Base-by-base conservation (phyloP, 92 coral and sea anemone genomes). In the Paragorgia papillata region DNA sequence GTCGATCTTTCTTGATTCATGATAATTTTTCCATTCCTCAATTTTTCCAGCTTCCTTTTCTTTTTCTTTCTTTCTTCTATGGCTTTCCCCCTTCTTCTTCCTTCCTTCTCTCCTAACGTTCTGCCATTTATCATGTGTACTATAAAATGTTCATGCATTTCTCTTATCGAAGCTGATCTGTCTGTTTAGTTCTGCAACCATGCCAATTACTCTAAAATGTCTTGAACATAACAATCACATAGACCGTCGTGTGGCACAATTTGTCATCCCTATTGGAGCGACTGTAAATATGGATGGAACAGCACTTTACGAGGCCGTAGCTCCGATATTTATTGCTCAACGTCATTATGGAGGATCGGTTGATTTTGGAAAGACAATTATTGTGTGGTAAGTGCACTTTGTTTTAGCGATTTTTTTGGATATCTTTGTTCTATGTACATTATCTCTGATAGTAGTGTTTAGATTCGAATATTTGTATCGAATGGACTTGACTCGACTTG, bases 271-370 rank as follows among this genome's bases (percentile, higher is more conserved):
- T 24, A 76, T 82, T 29, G 86, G 86, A 2, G 86, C 86, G 20
- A 82, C 86, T 0, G 68, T 82, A 26, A 82, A 82, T 13, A 82
- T 63, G 86, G 86, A 82, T 55, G 86, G 86, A 19, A 69, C 86
- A 56, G 86, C 86, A 5, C 71, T 74, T 26, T 60, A 74, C 68
- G 69, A 73, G 51, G 79, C 80, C 20, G 85, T 82, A 14, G 74
- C 71, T 15, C 60, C 76, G 39, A 71, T 82, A 22, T 82, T 71
- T 34, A 53, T 82, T 46, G 85, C 85, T 20, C 85, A 73, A 59
- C 62, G 78, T 21, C 64, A 71, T 55, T 71, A 30, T 54, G 78
- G 78, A 10, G 78, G 78, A n/a, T 71, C 78, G 13, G 53, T 71
- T 34, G 78, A 71, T 22, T 30, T 71, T 56, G 78, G 78, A 53